Base-by-base conservation (phyloP, 2,888 invertebrate genomes). In the Formica aserva region DNA sequence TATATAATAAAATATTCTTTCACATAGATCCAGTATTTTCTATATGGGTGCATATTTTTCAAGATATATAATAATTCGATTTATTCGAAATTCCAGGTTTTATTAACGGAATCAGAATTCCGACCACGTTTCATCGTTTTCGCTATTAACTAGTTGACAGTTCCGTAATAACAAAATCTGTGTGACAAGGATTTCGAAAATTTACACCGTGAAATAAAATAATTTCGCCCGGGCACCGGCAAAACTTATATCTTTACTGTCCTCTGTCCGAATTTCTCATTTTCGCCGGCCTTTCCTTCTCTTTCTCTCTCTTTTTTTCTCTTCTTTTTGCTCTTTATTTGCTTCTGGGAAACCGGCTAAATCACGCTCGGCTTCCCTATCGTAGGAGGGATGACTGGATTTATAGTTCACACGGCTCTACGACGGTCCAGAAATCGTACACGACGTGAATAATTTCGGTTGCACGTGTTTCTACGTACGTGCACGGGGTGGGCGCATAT, bases 381-480 rank as follows among this genome's bases (percentile, higher is more conserved):
- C 71, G 72, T 29, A 32, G n/a, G 52, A 45, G 57, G 52, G 78
- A 83, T 75, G 83, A 74, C 83, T 71, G 83, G 89, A 93, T 93
- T 93, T 93, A 93, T 92, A 85, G 92, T 89, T 85, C 82, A 87
- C 86, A 86, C 89, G 84, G 83, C 35, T 83, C 82, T 62, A 66
- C 84, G 82, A 86, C 86, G 83, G 83, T 85, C 80, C 87, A 82
- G 87, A 85, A 89, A 90, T 86, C 88, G 88, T 82, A 78, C 86
- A 80, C 72, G 69, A 86, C 85, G 86, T 91, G 91, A 91, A 92
- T 92, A 91, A 92, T 91, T 89, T 85, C 82, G 74, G 18, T 13
- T 62, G 84, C 84, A 82, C 87, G 86, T 87, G 85, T 81, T 55
- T 71, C 78, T 48, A 57, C 52, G 60, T 87, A 86, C 87, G 82